Percentiles rank a stretch among this genome's conserved stretches.
phyloP scores from a whole-genome alignment of 2,113 vertebrate species.

The Argyrosomus japonicus region DNA sequence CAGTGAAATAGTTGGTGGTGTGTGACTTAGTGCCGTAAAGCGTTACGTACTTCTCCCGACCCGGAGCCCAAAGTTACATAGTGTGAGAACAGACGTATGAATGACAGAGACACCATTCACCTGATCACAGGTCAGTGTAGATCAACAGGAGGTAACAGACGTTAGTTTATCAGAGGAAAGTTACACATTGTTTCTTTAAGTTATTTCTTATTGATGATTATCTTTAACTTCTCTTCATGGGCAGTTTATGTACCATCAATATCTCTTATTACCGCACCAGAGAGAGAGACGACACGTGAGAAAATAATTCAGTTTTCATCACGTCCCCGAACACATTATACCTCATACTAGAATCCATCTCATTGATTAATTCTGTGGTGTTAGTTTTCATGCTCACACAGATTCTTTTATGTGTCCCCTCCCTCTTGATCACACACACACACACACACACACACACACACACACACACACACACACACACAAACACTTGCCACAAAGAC shows the following conservation, averaged over 20 bases:
- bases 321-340: background rate
- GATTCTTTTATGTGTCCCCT: background rate
- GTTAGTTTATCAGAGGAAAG: no score
- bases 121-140: no score
- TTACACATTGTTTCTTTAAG: no score
- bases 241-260: constrained; percentile 19
- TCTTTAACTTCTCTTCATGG: constrained; percentile 15
- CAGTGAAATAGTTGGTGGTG: no score
- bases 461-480: background rate
- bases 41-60: no score
- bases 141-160: no score
- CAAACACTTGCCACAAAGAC: constrained; percentile 14
- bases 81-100: no score
- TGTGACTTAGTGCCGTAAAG: no score
- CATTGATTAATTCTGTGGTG: constrained; percentile 13
- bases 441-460: constrained; percentile 3
- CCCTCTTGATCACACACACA: background rate
- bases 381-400: constrained; percentile 19
- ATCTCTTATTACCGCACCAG: constrained; percentile 3
- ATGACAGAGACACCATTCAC: no score
- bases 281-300: background rate
- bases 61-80: no score
- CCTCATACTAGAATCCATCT: background rate
- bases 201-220: background rate
- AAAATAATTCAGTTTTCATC: constrained; percentile 11